A percentile compares a stretch with the other conserved stretches of the same genome.
Evolutionary conservation across 2,888 invertebrate genomes (phyloP).

Genomic region (Heliconius charithonia): DNA sequence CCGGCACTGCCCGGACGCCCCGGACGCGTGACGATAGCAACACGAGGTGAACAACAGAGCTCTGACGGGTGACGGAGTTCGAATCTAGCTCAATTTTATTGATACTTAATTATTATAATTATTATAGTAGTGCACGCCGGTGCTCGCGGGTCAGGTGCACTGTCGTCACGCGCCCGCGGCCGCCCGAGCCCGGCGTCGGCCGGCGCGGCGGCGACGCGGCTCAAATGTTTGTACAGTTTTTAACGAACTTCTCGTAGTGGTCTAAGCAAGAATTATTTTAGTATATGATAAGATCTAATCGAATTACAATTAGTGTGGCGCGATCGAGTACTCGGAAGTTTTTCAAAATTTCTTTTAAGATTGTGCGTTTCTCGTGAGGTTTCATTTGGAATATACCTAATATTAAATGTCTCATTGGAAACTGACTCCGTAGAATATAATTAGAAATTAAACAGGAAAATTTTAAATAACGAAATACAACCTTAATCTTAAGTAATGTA

Average conservation of each 20-base stretch:
- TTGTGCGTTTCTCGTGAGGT: conserved; percentile 70
- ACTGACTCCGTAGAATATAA: conserved; percentile 78
- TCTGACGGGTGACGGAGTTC: conserved; percentile 59
- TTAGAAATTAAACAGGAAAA: conserved; percentile 80
- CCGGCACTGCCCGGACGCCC: not conserved
- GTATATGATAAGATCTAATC: conserved; percentile 82
- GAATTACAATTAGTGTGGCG: conserved; percentile 82
- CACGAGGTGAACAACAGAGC: conserved; percentile 51
- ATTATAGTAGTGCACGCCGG: conserved; percentile 57
- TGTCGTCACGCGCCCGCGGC: conserved; percentile 63
- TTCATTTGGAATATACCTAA: conserved; percentile 60
- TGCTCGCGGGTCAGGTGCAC: conserved; percentile 57
- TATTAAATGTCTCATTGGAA: conserved; percentile 67
- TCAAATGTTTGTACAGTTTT: conserved; percentile 82
- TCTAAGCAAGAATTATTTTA: conserved; percentile 82
- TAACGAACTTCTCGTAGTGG: conserved; percentile 80
- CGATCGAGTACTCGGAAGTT: conserved; percentile 72
- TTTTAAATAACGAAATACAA: conserved; percentile 81
- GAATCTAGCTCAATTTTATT: conserved; percentile 81
- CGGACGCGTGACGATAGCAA: conserved; percentile 42
- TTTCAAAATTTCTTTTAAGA: conserved; percentile 71
- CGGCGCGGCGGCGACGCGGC: conserved; percentile 70
- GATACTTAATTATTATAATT: conserved; percentile 69
- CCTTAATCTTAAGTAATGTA: conserved; percentile 82
- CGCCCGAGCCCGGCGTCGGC: conserved; percentile 60